Evolutionary conservation across 2,797 vertebrate species (phyloP), one percentile per base, ranked within the genome.

Genomic region (Bovichtus diacanthus): DNA sequence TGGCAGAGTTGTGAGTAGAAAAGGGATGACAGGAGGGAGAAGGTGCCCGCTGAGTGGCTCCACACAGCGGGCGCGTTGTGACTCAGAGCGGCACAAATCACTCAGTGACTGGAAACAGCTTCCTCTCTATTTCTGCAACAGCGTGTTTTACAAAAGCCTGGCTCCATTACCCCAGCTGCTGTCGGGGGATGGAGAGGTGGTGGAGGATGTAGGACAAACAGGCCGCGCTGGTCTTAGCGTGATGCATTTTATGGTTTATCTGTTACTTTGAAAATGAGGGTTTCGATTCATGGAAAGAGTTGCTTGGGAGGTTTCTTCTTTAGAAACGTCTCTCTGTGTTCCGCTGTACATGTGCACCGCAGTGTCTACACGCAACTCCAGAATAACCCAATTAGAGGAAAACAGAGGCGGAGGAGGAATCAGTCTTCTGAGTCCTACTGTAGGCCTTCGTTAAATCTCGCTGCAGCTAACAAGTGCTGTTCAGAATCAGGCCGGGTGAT

Each of bases 41-140:
- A 18, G 74, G 41, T 34, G 64, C 34, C 58, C 66, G 34, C 9
- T 34, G 64, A 72, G 29, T 44, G 70, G 49, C 50, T 90, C 74
- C 76, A 81, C 71, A 49, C 38, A 74, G 78, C 77, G n/a, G 68
- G 43, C 70, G 39, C 71, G 62, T 63, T 18, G 67, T 87, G 86
- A 92, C 76, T 92, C 85, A 90, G 83, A 77, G 74, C 76, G 44
- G 72, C 71, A 83, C 79, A 75, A 84, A 85, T 89, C 81, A 80
- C 67, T 66, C 80, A 36, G 21, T 56, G 85, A 64, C 74, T 84
- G 64, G 81, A 89, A 88, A 77, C 76, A 58, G 74, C 76, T 74
- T 79, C 55, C 44, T 38, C 63, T 72, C 76, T 65, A 53, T 70
- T 74, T 66, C 74, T 66, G 79, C 55, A 43, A 36, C 54, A 47